These are phyloP conservation scores for Picus viridis DNA, from an alignment of 2,797 vertebrate genomes.

Conservation along the genomic window DNA sequence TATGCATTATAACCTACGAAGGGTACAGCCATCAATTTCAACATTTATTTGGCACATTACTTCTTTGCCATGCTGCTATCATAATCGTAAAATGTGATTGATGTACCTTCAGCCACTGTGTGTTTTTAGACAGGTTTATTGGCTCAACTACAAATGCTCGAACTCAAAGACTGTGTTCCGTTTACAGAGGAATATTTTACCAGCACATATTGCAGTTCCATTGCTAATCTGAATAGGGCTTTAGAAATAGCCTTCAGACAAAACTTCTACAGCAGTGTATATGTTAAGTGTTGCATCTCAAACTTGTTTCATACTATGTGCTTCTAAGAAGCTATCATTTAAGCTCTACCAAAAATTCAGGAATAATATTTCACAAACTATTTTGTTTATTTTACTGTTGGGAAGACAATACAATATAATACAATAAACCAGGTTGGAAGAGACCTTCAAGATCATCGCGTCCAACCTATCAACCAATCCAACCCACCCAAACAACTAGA, in stretches of 20 bases:
- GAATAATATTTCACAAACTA: constrained; percentile 3
- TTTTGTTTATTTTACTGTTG: constrained; percentile 30
- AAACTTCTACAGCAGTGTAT: background rate
- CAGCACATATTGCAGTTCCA: background rate
- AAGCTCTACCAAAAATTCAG: background rate
- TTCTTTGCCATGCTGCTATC: background rate
- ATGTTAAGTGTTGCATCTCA: background rate
- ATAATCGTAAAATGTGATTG: constrained; percentile 33
- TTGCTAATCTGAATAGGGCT: background rate
- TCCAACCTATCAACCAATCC: too few relatives aligned
- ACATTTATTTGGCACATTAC: constrained; percentile 27
- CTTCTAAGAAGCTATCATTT: background rate
- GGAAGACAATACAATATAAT: too few relatives aligned
- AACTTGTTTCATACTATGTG: background rate
- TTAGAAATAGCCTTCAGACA: background rate
- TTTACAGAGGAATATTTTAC: constrained; percentile 15
- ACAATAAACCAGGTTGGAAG: too few relatives aligned
- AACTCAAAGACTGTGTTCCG: background rate
- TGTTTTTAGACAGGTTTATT: constrained; percentile 43
- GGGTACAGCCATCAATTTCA: constrained; percentile 11
- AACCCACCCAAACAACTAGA: too few relatives aligned
- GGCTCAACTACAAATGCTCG: background rate
- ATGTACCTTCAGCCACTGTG: constrained; percentile 1
- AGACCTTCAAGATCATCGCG: too few relatives aligned
- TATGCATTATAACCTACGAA: background rate